Evolutionary conservation across 2,113 vertebrate species (phyloP), one percentile per base, ranked within the genome.

Genomic region (Zootoca vivipara): DNA sequence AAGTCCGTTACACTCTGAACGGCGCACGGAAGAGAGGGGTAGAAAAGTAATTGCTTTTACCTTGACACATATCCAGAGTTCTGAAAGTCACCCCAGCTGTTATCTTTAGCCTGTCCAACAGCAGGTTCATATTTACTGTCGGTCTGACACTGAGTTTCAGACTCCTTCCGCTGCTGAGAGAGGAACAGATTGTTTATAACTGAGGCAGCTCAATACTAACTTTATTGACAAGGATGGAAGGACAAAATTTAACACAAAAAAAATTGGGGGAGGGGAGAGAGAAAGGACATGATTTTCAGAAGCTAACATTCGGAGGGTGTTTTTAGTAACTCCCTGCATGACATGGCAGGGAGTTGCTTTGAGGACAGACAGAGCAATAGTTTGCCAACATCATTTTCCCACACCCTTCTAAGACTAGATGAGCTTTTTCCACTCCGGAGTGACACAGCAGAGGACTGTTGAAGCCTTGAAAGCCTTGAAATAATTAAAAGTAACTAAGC

Each of bases 121-220:
- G 88, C 58, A 73, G 97, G 92, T 91, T 99, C 98, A 40, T 98
- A 98, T 95, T 99, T 99, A 93, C 85, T 96, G 92, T 99, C 98
- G 3, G 98, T 99, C 96, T 99, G 99, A 96, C 98, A 99, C 93
- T 99, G 98, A 0, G 98, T 99, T 97, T 99, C 99, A 1, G 98
- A 99, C 93, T 99, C 98, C 89, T 99, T 99, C 73, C 98, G 95
- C 95, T 99, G 98, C 99, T 99, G n/a, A 87, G 82, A 33, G 26
- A 90, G 90, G 74, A 92, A 92, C 10, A 93, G 92, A 86, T 92
- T 78, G 83, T 82, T 86, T n/a, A 83, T 69, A 84, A 93, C 18
- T 78, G 88, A 88, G 33, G 28, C 89, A 70, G 87, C 18, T 15
- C 40, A n/a, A 93, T 74, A 79, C 42, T 82, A 88, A 74, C 52